Base-by-base conservation (phyloP, 1,140 invertebrate genomes). In the Xylocopa sonorina region DNA sequence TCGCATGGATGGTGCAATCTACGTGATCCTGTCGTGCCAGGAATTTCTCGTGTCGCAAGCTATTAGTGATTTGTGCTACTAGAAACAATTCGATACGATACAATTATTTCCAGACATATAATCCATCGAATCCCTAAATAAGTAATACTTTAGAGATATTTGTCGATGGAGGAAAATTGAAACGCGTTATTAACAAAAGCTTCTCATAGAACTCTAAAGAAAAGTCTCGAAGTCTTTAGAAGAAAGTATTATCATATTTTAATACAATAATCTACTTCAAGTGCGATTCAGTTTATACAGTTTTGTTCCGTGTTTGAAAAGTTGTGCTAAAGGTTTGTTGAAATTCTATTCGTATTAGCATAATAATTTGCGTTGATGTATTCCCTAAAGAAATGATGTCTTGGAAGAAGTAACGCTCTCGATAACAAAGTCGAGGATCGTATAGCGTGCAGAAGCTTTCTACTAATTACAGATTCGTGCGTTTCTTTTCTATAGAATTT, bases 1-100 rank as follows among this genome's bases (percentile, higher is more conserved):
- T 29, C 48, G 21, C 73, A 64, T 16, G 24, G 41, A 5, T 68
- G 53, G 53, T 48, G 80, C 21, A 68, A 78, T 63, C 57, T 24
- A 50, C 62, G 29, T 62, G 74, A 12, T 57, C 32, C 48, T 34
- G 46, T 43, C 41, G 60, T 66, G 60, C 12, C 24, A 55, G 1
- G 0, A 62, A 64, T 41, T 32, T 27, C 48, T 12, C 18, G 12
- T 27, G 16, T 43, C 24, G 0, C 16, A 41, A 66, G 50, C 27
- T 66, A 21, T 58, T 16, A 32, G 43, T 46, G 29, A 68, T 16
- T 48, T 67, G 18, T n/a, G n/a, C n/a, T n/a, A n/a, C n/a, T n/a
- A n/a, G n/a, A n/a, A n/a, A n/a, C n/a, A n/a, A n/a, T n/a, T n/a
- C n/a, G n/a, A n/a, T n/a, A n/a, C n/a, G n/a, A n/a, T n/a, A n/a